Conservation (phyloP, 2,888 invertebrate species). For the Pristionchus mayeri region DNA sequence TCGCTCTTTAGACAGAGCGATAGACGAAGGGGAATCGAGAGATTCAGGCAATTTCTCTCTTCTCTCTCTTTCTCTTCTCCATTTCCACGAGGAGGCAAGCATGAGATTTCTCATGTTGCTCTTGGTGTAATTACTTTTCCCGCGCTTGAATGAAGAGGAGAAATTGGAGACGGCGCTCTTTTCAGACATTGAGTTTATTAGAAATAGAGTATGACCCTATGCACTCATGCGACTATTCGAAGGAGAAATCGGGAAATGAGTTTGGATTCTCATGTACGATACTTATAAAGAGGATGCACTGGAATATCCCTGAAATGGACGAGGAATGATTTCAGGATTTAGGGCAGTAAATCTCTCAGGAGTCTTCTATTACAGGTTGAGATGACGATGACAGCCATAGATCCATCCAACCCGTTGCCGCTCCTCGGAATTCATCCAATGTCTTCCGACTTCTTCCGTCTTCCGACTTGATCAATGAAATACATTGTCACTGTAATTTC, state of each 20-base stretch:
- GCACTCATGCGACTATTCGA: neutral
- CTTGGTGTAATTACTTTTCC: neutral
- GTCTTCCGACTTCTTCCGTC: neutral
- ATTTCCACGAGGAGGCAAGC: neutral
- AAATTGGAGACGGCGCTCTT: neutral
- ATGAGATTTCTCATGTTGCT: constrained; percentile 6
- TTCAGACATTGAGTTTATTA: neutral
- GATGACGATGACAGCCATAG: neutral
- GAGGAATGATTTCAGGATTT: neutral
- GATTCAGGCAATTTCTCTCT: too few species aligned
- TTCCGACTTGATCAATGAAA: too few species aligned
- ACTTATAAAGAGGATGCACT: neutral
- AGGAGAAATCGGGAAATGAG: neutral
- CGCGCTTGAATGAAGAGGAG: neutral
- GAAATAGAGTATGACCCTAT: neutral
- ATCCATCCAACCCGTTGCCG: too few species aligned
- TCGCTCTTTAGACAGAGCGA: too few species aligned
- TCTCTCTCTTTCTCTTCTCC: neutral
- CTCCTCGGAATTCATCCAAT: neutral
- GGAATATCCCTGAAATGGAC: too few species aligned
- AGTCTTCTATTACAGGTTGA: neutral
- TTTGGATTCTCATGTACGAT: neutral
- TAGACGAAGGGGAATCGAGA: too few species aligned
- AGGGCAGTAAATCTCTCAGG: neutral
- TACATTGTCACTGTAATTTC: too few species aligned